Percentiles rank a stretch among this genome's conserved stretches.
Evolutionary conservation across 2,113 vertebrate genomes (phyloP).

Genomic region (Perognathus longimembris): DNA sequence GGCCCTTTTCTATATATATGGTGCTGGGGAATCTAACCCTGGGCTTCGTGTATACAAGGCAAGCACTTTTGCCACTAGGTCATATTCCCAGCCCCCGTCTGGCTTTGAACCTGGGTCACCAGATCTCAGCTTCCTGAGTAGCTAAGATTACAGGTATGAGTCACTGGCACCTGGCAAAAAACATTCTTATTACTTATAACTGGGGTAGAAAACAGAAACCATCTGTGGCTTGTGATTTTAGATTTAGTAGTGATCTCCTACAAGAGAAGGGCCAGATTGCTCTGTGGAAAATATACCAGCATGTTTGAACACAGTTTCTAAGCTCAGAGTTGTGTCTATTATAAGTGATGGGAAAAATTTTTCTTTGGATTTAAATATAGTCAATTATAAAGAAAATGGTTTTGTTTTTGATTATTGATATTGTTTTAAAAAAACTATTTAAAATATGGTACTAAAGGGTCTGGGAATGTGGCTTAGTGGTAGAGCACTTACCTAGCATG

Average conservation of each 20-base stretch:
- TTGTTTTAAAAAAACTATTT: neutral
- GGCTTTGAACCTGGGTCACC: no score
- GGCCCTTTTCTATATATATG: no score
- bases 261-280: neutral
- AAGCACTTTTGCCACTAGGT: no score
- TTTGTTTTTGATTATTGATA: slow-evolving; percentile 46
- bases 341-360: neutral
- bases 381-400: slow-evolving; percentile 1
- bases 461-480: no score
- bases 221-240: neutral
- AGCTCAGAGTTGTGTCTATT: neutral
- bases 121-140: no score
- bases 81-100: no score
- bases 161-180: no score
- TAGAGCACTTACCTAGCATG: no score
- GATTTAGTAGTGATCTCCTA: neutral
- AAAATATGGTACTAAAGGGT: neutral
- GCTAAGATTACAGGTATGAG: no score
- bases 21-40: no score
- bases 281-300: neutral
- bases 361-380: slow-evolving; percentile 29
- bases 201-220: neutral
- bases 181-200: neutral
- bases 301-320: neutral
- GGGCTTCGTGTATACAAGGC: no score